A percentile compares a stretch with the other conserved stretches of the same genome.
Evolutionary conservation across 2,888 invertebrate genomes (phyloP).

Genomic region (Tillus elongatus): DNA sequence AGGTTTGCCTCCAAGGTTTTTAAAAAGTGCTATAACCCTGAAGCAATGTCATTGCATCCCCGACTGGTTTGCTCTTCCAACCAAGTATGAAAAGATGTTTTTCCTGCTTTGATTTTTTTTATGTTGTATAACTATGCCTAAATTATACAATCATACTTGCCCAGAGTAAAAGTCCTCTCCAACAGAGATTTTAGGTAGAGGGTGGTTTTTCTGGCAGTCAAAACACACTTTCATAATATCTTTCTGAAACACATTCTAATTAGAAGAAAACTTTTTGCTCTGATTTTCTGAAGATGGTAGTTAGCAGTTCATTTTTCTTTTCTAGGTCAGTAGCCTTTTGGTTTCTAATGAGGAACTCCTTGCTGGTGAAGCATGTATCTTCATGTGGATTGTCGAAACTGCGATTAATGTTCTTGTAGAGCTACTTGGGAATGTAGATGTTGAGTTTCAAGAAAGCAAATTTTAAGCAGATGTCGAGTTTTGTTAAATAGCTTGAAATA

Average conservation of each 20-base stretch:
- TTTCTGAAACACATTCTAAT: background rate
- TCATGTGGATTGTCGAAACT: slow-evolving; percentile 3
- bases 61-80: background rate
- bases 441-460: too few relatives aligned
- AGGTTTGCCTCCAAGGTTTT: background rate
- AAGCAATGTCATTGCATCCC: slow-evolving; percentile 2
- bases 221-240: slow-evolving; percentile 1
- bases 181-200: slow-evolving; percentile 6
- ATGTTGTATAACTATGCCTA: background rate
- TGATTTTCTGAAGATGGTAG: slow-evolving; percentile 4
- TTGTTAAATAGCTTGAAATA: too few relatives aligned
- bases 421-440: too few relatives aligned
- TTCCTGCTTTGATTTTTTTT: slow-evolving; percentile 3
- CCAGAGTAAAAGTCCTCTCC: slow-evolving; percentile 6
- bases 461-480: too few relatives aligned
- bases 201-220: slow-evolving; percentile 6
- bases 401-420: slow-evolving; percentile 4
- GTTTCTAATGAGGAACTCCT: too few relatives aligned
- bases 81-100: background rate
- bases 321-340: background rate
- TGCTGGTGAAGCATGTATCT: too few relatives aligned
- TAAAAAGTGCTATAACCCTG: background rate
- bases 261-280: slow-evolving; percentile 5
- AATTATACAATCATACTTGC: slow-evolving; percentile 7
- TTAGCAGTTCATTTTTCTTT: background rate